Base-by-base conservation (phyloP, 2,888 invertebrate species). In the Dendrolimus pini region DNA sequence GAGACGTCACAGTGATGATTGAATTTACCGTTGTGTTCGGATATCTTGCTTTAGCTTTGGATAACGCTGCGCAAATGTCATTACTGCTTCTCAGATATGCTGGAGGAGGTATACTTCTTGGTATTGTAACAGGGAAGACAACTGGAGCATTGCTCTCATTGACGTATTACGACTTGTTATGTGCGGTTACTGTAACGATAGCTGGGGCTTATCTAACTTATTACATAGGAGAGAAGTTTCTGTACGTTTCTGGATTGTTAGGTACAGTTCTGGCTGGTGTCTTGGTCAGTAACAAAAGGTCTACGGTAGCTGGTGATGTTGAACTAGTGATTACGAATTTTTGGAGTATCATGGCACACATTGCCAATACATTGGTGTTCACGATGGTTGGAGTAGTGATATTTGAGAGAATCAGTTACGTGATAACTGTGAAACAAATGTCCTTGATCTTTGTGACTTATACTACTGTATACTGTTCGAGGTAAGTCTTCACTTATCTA, bases 331-430 rank as follows among this genome's bases (percentile, higher is more conserved):
- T 88, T 53, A 62, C 81, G 0, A 68, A 81, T 18, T 85, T 86
- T 60, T 90, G 89, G 89, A 66, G 61, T 14, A 82, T 90, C 54
- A 41, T 85, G 58, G 76, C 81, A 0, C 81, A 86, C 60, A 69
- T 76, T 7, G 82, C 83, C 7, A 93, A 93, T 65, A 92, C 93
- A 0, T 70, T 93, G 10, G 87, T 94, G 53, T 93, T 93, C 62
- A 91, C 93, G 1, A 89, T 93, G 72, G 91, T 93, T 0, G 93
- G 94, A 0, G 91, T 93, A 12, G 91, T 93, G 52, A 92, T 93
- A 41, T 89, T 92, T 54, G 92, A 92, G 65, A 91, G 82, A 61
- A 77, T 91, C 13, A 83, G 84, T 53, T 78, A 87, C 56, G 83
- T 92, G 10, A 79, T 90, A 41, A 82, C 74, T 53, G 81, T 85